A percentile compares a stretch with the other conserved stretches of the same genome.
Evolutionary conservation across 2,113 vertebrate species (phyloP).

Genomic region (Pseudorectes ferrugineus): DNA sequence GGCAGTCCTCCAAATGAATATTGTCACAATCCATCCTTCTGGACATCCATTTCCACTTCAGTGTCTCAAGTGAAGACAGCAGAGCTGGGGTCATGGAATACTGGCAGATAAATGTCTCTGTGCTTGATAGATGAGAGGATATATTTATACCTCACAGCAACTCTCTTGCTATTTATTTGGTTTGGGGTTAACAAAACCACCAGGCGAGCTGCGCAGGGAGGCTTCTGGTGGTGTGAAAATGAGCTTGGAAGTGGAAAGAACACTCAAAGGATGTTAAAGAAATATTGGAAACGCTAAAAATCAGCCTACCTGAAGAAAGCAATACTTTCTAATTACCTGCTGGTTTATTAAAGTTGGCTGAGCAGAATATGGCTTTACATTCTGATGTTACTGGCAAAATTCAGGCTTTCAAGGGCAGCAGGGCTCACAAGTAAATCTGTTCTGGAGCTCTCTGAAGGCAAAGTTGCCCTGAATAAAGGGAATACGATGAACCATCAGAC

Average conservation of each 20-base stretch:
- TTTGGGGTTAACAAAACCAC: neutral
- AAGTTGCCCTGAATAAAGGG: neutral
- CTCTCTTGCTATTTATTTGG: neutral
- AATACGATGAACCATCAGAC: neutral
- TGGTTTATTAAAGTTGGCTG: neutral
- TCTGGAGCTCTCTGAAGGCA: neutral
- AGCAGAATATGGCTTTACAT: neutral
- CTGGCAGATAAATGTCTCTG: neutral
- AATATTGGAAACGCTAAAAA: neutral
- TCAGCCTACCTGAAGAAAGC: neutral
- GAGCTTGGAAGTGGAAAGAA: neutral
- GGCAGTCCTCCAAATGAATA: neutral
- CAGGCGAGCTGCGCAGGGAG: neutral
- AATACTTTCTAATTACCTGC: neutral
- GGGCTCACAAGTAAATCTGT: neutral
- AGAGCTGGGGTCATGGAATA: neutral
- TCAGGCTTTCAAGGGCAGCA: neutral
- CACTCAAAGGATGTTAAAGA: neutral
- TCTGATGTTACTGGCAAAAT: neutral
- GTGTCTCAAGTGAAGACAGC: neutral
- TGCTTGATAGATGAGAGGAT: neutral
- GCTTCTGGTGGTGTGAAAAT: neutral
- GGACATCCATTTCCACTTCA: neutral
- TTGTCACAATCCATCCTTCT: neutral
- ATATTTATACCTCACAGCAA: neutral